These are phyloP conservation scores for Pedetes capensis DNA, from an alignment of 2,113 vertebrate species.

Conservation along the genomic window DNA sequence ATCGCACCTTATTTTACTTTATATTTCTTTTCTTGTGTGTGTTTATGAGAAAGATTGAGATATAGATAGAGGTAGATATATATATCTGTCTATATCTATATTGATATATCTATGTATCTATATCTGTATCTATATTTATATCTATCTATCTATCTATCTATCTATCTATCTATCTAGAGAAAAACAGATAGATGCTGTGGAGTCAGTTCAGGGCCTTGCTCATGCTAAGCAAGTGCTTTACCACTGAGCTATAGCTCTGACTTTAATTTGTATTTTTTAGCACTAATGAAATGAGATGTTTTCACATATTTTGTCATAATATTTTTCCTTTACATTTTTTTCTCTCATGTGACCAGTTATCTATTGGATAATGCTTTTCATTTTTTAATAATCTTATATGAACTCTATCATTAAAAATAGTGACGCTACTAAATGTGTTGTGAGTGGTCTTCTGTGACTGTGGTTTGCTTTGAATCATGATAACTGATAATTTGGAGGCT, in stretches of 20 bases:
- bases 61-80: too few relatives aligned
- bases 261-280: neutral
- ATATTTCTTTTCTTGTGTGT: neutral
- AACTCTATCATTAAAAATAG: neutral
- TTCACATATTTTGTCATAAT: neutral
- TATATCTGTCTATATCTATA: too few relatives aligned
- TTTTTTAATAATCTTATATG: neutral
- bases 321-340: neutral
- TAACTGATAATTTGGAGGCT: neutral
- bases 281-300: neutral
- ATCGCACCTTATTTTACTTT: neutral
- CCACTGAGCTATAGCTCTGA: neutral
- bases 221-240: neutral
- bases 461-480: neutral
- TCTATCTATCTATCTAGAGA: too few relatives aligned
- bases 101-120: too few relatives aligned
- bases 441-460: neutral
- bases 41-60: too few relatives aligned
- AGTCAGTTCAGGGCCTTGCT: neutral
- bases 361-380: neutral
- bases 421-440: neutral
- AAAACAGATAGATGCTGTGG: too few relatives aligned
- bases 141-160: too few relatives aligned
- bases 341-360: neutral
- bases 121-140: too few relatives aligned